A percentile compares a stretch with the other conserved stretches of the same genome.
Conservation (phyloP, 2,888 invertebrate species). For the Euplexia lucipara region DNA sequence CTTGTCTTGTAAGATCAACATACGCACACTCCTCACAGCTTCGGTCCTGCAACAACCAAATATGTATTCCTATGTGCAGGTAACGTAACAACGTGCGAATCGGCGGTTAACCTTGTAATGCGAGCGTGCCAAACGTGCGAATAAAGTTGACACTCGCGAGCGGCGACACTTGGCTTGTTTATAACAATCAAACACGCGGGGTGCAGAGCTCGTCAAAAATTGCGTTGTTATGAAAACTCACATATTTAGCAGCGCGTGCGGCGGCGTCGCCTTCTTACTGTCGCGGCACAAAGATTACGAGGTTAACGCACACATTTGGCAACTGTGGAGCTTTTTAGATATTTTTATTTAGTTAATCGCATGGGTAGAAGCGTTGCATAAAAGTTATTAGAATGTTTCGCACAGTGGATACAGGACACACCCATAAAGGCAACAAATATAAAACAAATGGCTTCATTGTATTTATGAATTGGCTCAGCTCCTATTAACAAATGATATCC, state of each 20-base stretch:
- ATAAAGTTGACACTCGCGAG: conserved; percentile 4
- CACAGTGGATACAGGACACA: neutral
- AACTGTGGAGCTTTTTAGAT: conserved; percentile 11
- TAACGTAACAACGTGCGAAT: conserved; percentile 2
- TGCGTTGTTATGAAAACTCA: conserved; percentile 29
- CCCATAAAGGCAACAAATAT: neutral
- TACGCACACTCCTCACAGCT: neutral
- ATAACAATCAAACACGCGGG: conserved; percentile 21
- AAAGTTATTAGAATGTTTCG: conserved; percentile 4
- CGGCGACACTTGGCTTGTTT: conserved; percentile 29
- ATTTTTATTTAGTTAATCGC: conserved; percentile 28
- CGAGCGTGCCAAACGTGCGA: conserved; percentile 10
- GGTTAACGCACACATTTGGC: conserved; percentile 15
- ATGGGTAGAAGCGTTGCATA: neutral
- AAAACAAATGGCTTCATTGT: neutral
- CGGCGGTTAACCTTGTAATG: neutral
- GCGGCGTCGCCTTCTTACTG: neutral
- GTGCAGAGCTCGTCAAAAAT: conserved; percentile 30
- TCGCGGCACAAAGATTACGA: conserved; percentile 26
- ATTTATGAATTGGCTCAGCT: too few species aligned
- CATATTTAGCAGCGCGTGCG: conserved; percentile 11
- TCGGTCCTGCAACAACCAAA: conserved; percentile 1
- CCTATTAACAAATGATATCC: too few species aligned
- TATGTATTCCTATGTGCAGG: conserved; percentile 1
- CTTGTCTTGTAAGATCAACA: conserved; percentile 17